Conservation (phyloP, 2,797 vertebrate genomes). For the Emydoidea blandingii region DNA sequence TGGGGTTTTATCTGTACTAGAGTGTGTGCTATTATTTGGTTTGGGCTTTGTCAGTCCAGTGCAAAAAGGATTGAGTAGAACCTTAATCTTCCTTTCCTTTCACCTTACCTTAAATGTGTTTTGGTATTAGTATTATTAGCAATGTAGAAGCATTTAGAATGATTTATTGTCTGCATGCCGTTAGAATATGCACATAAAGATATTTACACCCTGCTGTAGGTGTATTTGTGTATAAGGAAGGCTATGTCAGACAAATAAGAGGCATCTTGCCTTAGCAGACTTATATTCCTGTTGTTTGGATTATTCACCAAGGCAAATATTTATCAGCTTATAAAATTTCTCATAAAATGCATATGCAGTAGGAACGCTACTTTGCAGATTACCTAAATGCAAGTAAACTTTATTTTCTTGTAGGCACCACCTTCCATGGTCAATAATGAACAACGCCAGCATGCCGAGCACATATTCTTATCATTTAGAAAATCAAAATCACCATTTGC, state of each 20-base stretch:
- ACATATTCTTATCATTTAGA: constrained; percentile 98
- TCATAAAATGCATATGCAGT: not conserved
- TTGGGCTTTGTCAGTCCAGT: not conserved
- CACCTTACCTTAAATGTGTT: not conserved
- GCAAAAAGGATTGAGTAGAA: not conserved
- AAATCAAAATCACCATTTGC: constrained; percentile 99
- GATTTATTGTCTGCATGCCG: not conserved
- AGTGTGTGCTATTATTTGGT: not conserved
- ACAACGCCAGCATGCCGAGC: constrained; percentile 97
- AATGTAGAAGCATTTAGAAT: not conserved
- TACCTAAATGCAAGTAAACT: not conserved
- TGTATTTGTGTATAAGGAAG: not conserved
- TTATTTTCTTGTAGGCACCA: constrained; percentile 87
- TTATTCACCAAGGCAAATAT: not conserved
- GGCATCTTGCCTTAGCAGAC: not conserved
- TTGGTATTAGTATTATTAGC: not conserved
- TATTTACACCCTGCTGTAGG: accelerated
- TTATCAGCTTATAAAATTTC: not conserved
- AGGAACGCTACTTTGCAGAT: not conserved
- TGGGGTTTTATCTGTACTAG: not conserved
- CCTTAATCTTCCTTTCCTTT: not conserved
- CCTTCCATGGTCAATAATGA: constrained; percentile 99
- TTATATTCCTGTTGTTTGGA: not conserved
- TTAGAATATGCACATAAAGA: not conserved
- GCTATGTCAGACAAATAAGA: not conserved